Base-by-base conservation (phyloP, 1,140 invertebrate species). In the Hirudo medicinalis region DNA sequence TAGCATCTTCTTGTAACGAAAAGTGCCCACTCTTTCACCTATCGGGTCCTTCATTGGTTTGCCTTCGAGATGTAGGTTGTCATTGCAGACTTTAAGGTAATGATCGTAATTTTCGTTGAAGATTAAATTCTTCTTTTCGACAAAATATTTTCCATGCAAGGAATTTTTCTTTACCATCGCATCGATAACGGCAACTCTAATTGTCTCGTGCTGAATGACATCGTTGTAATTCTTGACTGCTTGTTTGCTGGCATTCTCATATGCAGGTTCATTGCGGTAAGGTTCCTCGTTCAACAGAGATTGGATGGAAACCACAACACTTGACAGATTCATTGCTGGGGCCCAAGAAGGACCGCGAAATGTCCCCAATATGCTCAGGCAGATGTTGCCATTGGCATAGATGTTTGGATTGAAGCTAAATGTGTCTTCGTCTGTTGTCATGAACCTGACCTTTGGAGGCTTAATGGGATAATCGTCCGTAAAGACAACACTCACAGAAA, bases 321-420 rank as follows among this genome's bases (percentile, higher is more conserved):
- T 85, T 9, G 84, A 83, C 36, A 87, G 75, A 76, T 82, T 85
- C 74, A 84, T 83, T 17, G 86, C 86, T n/a, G 86, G 85, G 77
- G 83, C 86, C 86, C 86, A 87, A 0, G 83, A 78, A 29, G 86
- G 86, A 36, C 86, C 86, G 20, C 80, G 78, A 85, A 85, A 87
- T 27, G 86, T 87, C 5, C 86, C 86, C 55, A 87, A 75, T 75
- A 88, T 86, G 73, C 86, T 87, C 11, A 87, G 79, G 76, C 86
- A 88, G 32, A 88, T 84, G 82, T 87, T 87, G 20, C 87, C 87
- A 78, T 83, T 85, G 75, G 82, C 83, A 76, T 87, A 87, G 0
- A 87, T 75, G 78, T 87, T 87, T 66, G 86, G 86, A 78, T 87
- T 87, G 76, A 87, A 88, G 32, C 87, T 78, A 49, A 88, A 86